Percentiles rank a stretch among this genome's conserved stretches.
Evolutionary conservation across 2,113 vertebrate species (phyloP).

Genomic region (Plecotus auritus): DNA sequence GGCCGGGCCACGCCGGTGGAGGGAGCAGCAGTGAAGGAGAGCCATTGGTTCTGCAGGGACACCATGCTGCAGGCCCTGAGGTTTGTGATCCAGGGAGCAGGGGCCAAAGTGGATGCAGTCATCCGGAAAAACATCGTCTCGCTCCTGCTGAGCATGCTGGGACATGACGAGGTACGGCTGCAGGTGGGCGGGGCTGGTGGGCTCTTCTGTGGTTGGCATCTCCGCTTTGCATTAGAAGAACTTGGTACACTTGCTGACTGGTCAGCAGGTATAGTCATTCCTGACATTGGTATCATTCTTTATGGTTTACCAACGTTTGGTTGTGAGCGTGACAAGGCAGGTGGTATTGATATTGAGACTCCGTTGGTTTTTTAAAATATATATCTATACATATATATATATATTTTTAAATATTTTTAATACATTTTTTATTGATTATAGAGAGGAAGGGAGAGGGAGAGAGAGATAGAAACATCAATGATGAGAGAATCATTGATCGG

Average conservation of each 20-base stretch:
- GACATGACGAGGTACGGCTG: conserved; percentile 93
- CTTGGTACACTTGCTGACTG: background rate
- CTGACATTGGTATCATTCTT: background rate
- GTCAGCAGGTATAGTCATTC: background rate
- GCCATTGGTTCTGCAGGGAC: conserved; percentile 83
- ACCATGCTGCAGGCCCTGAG: conserved; percentile 97
- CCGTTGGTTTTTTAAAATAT: background rate
- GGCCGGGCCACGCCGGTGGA: rapidly evolving
- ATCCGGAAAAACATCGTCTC: conserved; percentile 92
- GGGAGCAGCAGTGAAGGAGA: background rate
- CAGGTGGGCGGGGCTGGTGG: background rate
- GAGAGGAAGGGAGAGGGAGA: too few species aligned
- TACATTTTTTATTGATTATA: too few species aligned
- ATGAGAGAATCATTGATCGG: too few species aligned
- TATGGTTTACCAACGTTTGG: background rate
- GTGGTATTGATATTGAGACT: background rate
- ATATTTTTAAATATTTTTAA: too few species aligned
- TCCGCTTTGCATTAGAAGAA: background rate
- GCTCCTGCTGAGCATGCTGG: conserved; percentile 93
- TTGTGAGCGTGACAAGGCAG: background rate
- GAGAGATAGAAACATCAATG: too few species aligned
- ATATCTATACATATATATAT: too few species aligned
- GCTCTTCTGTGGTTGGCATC: background rate
- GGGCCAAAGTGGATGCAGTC: conserved; percentile 91
- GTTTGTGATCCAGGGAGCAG: conserved; percentile 96